Evolutionary conservation across 2,888 invertebrate species (phyloP), one percentile per base, ranked within the genome.

Genomic region (Drosophila formosana): DNA sequence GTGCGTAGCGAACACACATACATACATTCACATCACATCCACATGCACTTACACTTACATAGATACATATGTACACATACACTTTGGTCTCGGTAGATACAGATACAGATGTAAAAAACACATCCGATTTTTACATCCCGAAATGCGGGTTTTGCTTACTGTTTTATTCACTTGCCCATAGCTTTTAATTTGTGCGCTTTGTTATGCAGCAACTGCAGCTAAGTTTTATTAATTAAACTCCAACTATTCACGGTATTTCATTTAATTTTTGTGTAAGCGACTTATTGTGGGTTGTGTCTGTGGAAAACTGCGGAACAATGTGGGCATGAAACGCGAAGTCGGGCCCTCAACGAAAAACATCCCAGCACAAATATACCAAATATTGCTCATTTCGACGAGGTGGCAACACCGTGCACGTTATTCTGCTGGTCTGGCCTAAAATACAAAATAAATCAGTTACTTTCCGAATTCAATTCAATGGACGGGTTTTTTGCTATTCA

Each of bases 1-100:
- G 82, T 78, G 88, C 82, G 83, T 83, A 87, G 80, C 72, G 76
- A 62, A 77, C 72, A 57, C 34, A 56, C 39, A 63, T 61, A 72
- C 45, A 60, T 47, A 60, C 72, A 66, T 47, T 57, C 60, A 74
- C 32, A 32, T 32, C 45, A 47, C 34, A 61, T 43, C 55, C 49
- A 51, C 58, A 65, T 64, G 62, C 75, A 55, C 57, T 63, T 69
- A 80, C 78, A 66, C 45, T 34, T 50, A 72, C 62, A 77, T 55
- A 58, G 49, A 39, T 41, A 63, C 23, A 49, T 52, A 57, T 28
- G 26, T 32, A 46, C 53, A 63, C 45, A 37, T 41, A 61, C 68
- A 61, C 46, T 63, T 62, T 52, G 37, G 49, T 60, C 66, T 75
- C 62, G 67, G 41, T 80, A 55, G 69, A 82, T 79, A 76, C 65